Evolutionary conservation across 2,797 vertebrate genomes (phyloP).

Genomic region (Galagoides demidoff): DNA sequence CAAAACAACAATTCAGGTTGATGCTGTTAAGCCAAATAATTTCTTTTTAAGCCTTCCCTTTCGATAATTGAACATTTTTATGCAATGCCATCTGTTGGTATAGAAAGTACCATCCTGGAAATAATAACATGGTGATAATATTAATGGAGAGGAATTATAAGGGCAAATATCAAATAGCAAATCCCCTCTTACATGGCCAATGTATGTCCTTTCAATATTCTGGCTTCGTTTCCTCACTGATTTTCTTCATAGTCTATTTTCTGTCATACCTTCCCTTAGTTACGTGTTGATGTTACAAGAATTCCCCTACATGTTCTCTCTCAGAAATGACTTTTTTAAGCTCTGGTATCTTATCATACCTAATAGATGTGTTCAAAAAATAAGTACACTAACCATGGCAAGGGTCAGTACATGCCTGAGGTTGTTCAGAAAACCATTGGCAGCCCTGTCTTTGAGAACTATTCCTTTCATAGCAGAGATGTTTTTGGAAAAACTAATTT

Average conservation of each 20-base stretch:
- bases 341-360: background rate
- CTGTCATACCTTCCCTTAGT: background rate
- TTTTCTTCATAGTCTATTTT: background rate
- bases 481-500: background rate
- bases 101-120: background rate
- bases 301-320: background rate
- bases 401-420: background rate
- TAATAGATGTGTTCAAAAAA: background rate
- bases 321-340: background rate
- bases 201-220: background rate
- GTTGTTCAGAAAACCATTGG: background rate
- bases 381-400: background rate
- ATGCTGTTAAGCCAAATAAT: background rate
- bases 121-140: background rate
- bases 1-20: background rate
- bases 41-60: constrained; percentile 7
- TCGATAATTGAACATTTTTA: background rate
- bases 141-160: background rate
- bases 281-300: background rate
- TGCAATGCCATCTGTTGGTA: background rate
- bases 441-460: background rate
- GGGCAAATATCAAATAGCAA: background rate
- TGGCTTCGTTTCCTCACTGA: background rate
- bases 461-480: background rate
- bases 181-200: rapidly evolving